Conservation (phyloP, 2,888 invertebrate species). For the Trissolcus japonicus region DNA sequence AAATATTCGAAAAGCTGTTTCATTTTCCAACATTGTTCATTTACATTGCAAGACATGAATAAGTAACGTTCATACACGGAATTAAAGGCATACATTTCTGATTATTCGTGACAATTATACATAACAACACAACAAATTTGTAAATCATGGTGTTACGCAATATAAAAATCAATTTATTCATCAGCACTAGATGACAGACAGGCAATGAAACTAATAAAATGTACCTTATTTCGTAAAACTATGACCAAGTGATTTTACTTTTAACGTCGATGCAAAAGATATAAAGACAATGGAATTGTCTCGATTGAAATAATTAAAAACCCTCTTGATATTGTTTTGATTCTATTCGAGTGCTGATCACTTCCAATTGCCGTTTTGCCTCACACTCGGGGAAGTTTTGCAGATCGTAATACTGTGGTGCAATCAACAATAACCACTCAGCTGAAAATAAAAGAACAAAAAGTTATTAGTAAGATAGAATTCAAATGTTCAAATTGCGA, state of each 20-base stretch:
- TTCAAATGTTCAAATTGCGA: not conserved
- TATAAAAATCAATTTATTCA: slow-evolving; percentile 55
- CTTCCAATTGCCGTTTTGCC: slow-evolving; percentile 93
- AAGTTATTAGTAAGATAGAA: not conserved
- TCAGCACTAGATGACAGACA: slow-evolving; percentile 33
- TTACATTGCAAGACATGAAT: not conserved
- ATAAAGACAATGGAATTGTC: slow-evolving; percentile 56
- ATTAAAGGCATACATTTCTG: slow-evolving; percentile 23
- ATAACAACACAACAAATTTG: slow-evolving; percentile 16
- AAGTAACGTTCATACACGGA: not conserved
- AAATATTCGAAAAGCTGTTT: slow-evolving; percentile 4
- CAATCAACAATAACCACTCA: slow-evolving; percentile 95
- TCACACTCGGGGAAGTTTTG: slow-evolving; percentile 99
- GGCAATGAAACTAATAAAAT: slow-evolving; percentile 31
- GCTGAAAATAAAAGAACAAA: slow-evolving; percentile 78
- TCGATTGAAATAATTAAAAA: slow-evolving; percentile 79
- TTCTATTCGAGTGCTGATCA: slow-evolving; percentile 90
- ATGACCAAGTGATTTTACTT: slow-evolving; percentile 33
- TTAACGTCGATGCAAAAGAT: slow-evolving; percentile 20
- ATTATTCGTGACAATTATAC: not conserved
- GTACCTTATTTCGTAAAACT: slow-evolving; percentile 33
- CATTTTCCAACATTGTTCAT: slow-evolving; percentile 6
- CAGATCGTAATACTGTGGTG: slow-evolving; percentile 99
- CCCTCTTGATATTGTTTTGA: slow-evolving; percentile 93
- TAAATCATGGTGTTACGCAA: slow-evolving; percentile 32